A percentile compares a stretch with the other conserved stretches of the same genome.
phyloP scores from a whole-genome alignment of 2,113 vertebrate genomes.

The Rutilus rutilus region DNA sequence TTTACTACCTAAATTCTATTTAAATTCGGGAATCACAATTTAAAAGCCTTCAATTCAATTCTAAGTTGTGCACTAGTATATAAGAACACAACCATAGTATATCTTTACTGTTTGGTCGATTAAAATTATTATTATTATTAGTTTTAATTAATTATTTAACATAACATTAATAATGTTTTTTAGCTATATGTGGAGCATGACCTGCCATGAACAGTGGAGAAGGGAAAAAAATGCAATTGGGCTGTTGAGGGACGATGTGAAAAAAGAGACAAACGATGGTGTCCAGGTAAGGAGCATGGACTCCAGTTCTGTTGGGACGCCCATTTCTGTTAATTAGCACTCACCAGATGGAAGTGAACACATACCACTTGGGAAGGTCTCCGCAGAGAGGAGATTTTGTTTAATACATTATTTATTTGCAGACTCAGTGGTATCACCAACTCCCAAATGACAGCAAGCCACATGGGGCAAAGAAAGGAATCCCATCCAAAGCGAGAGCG shows the following conservation, averaged over 20 bases:
- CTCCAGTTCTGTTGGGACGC: constrained; percentile 63
- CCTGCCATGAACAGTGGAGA: not conserved
- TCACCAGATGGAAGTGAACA: constrained; percentile 74
- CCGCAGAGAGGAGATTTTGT: constrained; percentile 60
- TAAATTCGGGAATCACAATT: not conserved
- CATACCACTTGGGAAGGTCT: constrained; percentile 67
- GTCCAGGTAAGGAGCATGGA: constrained; percentile 52
- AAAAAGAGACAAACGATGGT: constrained; percentile 57
- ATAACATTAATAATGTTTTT: too few relatives aligned
- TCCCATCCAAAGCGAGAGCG: constrained; percentile 15
- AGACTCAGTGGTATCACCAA: constrained; percentile 57
- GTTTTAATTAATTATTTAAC: not conserved
- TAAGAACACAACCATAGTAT: not conserved
- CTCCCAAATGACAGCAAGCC: constrained; percentile 61
- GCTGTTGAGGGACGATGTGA: not conserved
- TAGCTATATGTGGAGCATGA: not conserved
- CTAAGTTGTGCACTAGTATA: not conserved
- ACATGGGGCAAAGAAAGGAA: constrained; percentile 60
- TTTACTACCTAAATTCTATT: not conserved
- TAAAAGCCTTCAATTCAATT: not conserved
- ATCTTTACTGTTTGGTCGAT: not conserved
- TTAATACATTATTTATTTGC: constrained; percentile 70
- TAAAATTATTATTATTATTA: not conserved
- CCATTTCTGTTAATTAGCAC: constrained; percentile 76
- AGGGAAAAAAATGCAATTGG: not conserved